Percentiles rank a stretch among this genome's conserved stretches.
Conservation (phyloP, 2,113 vertebrate genomes). For the Eretmochelys imbricata region DNA sequence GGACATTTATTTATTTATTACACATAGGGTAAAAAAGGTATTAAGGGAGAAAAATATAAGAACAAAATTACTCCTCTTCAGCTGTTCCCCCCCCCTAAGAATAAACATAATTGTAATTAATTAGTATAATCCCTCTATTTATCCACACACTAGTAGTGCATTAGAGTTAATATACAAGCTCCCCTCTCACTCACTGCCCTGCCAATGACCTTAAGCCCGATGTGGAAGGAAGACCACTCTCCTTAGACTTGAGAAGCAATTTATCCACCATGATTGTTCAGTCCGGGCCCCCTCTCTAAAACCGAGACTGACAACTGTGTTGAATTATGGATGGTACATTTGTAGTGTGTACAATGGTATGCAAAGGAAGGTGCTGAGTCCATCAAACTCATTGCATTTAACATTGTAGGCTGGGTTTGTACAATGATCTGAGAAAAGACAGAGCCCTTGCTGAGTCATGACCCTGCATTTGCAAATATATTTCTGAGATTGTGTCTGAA, state of each 20-base stretch:
- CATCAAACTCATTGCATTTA: conserved; percentile 40
- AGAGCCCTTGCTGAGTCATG: conserved; percentile 42
- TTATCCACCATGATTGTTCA: conserved; percentile 66
- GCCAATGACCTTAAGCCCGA: conserved; percentile 71
- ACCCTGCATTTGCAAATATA: conserved; percentile 58
- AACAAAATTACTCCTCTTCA: neutral
- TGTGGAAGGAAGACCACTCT: conserved; percentile 70
- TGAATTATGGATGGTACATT: conserved; percentile 66
- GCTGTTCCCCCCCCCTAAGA: neutral
- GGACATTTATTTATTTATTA: neutral
- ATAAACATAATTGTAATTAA: conserved; percentile 39
- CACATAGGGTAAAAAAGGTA: neutral
- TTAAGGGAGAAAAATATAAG: conserved; percentile 3
- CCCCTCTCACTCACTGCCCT: conserved; percentile 32
- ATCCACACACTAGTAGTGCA: conserved; percentile 61
- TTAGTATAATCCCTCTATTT: conserved; percentile 40
- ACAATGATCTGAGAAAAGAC: conserved; percentile 33
- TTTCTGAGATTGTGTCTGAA: conserved; percentile 40
- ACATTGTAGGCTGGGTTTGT: conserved; percentile 35
- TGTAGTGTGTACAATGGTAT: conserved; percentile 38
- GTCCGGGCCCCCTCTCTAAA: conserved; percentile 62
- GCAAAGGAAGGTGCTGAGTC: conserved; percentile 14
- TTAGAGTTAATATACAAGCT: conserved; percentile 65
- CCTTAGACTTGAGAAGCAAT: conserved; percentile 68
- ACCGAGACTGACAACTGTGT: conserved; percentile 70